These are phyloP conservation scores for Aepyceros melampus DNA, from an alignment of 2,113 vertebrate genomes.

Conservation along the genomic window DNA sequence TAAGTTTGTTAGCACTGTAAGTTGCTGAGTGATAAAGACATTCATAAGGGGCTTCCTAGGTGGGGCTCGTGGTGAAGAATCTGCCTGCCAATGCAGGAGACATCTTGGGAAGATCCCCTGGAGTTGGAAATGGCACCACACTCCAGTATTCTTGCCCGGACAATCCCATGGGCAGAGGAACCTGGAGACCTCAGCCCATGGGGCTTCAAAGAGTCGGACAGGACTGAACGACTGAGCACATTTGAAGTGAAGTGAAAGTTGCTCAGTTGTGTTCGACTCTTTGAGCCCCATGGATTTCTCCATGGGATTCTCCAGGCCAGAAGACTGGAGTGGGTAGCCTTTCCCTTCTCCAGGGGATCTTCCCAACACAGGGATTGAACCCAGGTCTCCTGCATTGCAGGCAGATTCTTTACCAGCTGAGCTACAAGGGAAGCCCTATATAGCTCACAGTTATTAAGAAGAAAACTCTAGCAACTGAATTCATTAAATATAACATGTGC, in stretches of 20 bases:
- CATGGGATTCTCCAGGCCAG: neutral
- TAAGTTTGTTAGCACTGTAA: neutral
- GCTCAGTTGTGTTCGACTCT: rapidly evolving
- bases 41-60: neutral
- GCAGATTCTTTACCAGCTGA: neutral
- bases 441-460: neutral
- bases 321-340: neutral
- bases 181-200: neutral
- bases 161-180: neutral
- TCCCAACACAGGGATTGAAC: neutral
- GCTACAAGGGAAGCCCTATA: neutral
- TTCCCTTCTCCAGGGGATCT: neutral
- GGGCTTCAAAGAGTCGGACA: neutral
- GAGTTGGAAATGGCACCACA: neutral
- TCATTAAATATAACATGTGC: neutral
- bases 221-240: neutral
- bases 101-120: neutral
- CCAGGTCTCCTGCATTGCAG: neutral
- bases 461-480: neutral
- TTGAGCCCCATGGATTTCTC: neutral
- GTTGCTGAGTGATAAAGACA: neutral
- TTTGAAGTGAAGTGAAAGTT: neutral
- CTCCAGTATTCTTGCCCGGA: neutral
- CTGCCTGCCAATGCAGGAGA: neutral
- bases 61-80: neutral